These are phyloP conservation scores for Hippocampus zosterae DNA, from an alignment of 2,113 vertebrate genomes.

Conservation along the genomic window DNA sequence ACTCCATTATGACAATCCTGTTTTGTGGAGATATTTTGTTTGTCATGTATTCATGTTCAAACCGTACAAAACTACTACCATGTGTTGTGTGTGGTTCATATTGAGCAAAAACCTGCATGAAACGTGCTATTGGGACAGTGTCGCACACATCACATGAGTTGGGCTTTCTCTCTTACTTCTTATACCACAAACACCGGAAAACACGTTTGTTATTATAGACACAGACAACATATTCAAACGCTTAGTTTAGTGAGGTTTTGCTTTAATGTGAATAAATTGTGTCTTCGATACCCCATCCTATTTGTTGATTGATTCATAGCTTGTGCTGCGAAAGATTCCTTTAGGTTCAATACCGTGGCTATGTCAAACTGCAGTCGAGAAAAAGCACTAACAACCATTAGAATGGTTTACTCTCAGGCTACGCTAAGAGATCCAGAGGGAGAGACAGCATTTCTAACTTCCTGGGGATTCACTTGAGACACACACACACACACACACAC, in stretches of 20 bases:
- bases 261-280: background rate
- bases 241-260: background rate
- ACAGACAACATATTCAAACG: background rate
- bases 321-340: background rate
- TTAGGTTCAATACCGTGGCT: background rate
- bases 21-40: background rate
- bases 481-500: constrained; percentile 23
- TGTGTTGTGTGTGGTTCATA: background rate
- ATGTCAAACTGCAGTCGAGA: constrained; percentile 3
- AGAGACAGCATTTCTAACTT: constrained; percentile 58
- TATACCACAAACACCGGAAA: background rate
- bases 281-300: background rate
- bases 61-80: background rate
- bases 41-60: background rate
- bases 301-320: background rate
- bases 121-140: background rate
- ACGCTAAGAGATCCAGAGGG: constrained; percentile 21
- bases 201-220: constrained; percentile 1
- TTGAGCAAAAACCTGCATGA: background rate
- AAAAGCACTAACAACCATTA: background rate
- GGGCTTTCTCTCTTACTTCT: background rate
- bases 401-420: background rate
- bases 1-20: background rate
- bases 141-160: background rate
- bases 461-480: constrained; percentile 70